phyloP scores from a whole-genome alignment of 2,888 invertebrate species.

The Microchrysa polita region DNA sequence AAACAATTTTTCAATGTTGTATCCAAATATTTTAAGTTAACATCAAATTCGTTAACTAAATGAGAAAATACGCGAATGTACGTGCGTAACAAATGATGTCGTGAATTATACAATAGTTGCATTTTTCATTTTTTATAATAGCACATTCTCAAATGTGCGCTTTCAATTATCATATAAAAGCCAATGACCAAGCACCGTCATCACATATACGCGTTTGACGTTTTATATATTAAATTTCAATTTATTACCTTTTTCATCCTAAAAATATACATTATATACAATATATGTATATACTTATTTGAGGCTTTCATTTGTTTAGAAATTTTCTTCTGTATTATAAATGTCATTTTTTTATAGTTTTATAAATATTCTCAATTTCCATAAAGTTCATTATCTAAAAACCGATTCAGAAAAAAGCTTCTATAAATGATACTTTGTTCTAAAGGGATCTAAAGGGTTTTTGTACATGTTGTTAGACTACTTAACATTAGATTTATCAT shows the following conservation, averaged over 20 bases:
- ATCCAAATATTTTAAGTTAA: no score
- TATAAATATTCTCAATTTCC: constrained; percentile 12
- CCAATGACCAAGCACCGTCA: constrained; percentile 39
- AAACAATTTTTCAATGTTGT: no score
- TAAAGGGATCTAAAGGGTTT: constrained; percentile 14
- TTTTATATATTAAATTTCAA: not conserved
- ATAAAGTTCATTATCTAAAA: constrained; percentile 33
- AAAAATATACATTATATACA: constrained; percentile 25
- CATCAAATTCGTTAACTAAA: no score
- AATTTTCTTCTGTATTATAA: no score
- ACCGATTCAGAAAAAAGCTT: not conserved
- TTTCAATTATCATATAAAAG: constrained; percentile 29
- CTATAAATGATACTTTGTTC: constrained; percentile 26
- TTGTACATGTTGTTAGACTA: constrained; percentile 34
- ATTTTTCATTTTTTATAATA: constrained; percentile 6
- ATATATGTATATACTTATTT: constrained; percentile 15
- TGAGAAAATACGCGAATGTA: no score
- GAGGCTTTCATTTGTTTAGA: constrained; percentile 26
- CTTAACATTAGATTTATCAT: constrained; percentile 25
- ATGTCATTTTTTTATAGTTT: not conserved
- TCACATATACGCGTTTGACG: constrained; percentile 13
- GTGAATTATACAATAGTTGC: no score
- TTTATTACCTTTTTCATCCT: constrained; percentile 20
- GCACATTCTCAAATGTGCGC: not conserved
- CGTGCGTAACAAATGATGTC: no score